phyloP scores from a whole-genome alignment of 2,797 vertebrate genomes.

The Hephaestus fuliginosus region DNA sequence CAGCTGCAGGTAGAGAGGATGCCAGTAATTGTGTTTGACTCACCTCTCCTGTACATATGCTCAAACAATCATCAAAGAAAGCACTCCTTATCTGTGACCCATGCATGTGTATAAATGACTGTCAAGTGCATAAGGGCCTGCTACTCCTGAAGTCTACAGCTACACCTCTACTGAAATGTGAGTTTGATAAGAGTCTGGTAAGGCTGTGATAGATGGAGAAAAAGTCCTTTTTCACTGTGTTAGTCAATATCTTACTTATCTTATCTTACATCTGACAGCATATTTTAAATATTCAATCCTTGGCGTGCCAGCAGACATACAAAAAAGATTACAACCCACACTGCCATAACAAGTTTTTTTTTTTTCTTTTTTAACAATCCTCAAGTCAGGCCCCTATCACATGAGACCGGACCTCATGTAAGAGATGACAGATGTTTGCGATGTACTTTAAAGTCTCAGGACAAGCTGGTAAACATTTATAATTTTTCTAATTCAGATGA shows the following conservation, averaged over 20 bases:
- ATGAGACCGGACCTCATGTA: neutral
- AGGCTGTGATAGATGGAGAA: neutral
- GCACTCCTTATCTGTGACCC: neutral
- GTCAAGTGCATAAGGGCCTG: neutral
- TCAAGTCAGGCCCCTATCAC: neutral
- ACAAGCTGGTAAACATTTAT: no score
- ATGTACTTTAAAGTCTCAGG: neutral
- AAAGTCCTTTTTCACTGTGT: neutral
- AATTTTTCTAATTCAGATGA: neutral
- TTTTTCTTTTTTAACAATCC: neutral
- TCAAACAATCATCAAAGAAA: slow-evolving; percentile 18
- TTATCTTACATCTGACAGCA: neutral
- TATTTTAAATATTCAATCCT: neutral
- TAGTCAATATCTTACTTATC: neutral
- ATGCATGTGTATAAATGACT: slow-evolving; percentile 15
- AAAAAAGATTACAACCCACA: neutral
- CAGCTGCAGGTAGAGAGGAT: slow-evolving; percentile 36
- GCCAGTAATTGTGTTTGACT: slow-evolving; percentile 24
- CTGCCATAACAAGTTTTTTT: neutral
- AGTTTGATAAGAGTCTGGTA: neutral
- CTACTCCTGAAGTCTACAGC: neutral
- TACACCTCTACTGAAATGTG: neutral
- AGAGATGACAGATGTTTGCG: neutral
- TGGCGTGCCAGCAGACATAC: neutral
- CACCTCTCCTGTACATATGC: slow-evolving; percentile 16